phyloP scores from a whole-genome alignment of 2,888 invertebrate species.

The Lochmaea crataegi region DNA sequence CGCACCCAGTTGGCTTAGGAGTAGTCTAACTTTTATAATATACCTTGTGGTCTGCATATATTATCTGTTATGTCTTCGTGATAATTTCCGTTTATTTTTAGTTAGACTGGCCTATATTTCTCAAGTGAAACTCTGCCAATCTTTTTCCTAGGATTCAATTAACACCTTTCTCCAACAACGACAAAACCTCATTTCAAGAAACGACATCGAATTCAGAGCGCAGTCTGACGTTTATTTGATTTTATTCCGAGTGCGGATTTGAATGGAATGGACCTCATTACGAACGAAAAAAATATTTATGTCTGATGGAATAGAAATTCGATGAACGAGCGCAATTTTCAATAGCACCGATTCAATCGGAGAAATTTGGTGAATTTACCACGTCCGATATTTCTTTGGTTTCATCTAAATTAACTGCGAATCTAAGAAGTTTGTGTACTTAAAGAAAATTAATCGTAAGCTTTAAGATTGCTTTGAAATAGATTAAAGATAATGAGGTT shows the following conservation, averaged over 20 bases:
- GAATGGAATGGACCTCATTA: slow-evolving; percentile 27
- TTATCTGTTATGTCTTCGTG: no score
- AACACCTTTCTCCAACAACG: slow-evolving; percentile 27
- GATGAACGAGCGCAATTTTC: background rate
- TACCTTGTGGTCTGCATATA: no score
- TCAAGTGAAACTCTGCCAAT: slow-evolving; percentile 18
- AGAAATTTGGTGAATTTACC: background rate
- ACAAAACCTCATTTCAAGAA: slow-evolving; percentile 28
- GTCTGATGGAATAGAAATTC: slow-evolving; percentile 8
- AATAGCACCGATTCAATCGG: background rate
- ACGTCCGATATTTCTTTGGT: background rate
- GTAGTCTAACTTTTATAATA: no score
- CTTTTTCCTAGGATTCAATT: slow-evolving; percentile 26
- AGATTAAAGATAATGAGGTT: background rate
- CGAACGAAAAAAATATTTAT: slow-evolving; percentile 17
- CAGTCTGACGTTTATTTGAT: slow-evolving; percentile 33
- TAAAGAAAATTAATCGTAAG: no score
- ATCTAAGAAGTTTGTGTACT: background rate
- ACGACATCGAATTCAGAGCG: slow-evolving; percentile 13
- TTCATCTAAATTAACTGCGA: background rate
- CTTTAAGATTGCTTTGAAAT: background rate
- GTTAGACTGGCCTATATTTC: background rate
- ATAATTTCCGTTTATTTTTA: background rate
- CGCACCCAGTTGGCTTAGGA: no score
- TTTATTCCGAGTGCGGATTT: slow-evolving; percentile 22